A percentile compares a stretch with the other conserved stretches of the same genome.
Conservation (phyloP, 1,140 invertebrate genomes). For the Drosophila dunni region DNA sequence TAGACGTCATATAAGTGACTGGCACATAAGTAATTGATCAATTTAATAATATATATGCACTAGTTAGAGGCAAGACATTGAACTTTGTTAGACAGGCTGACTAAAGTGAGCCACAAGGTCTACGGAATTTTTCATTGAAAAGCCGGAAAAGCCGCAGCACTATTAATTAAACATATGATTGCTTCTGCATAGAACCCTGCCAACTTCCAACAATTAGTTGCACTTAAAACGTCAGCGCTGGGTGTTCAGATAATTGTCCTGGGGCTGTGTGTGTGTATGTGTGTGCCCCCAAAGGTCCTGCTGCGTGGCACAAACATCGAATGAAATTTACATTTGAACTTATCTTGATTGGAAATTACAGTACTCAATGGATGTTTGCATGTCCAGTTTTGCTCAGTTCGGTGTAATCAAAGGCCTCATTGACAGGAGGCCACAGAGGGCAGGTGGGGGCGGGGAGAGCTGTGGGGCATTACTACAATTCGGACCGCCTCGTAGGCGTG, state of each 20-base stretch:
- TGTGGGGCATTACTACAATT: neutral
- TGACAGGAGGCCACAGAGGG: conserved; percentile 11
- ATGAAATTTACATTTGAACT: conserved; percentile 73
- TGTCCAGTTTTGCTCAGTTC: conserved; percentile 38
- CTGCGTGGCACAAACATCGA: conserved; percentile 2
- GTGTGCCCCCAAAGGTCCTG: conserved; percentile 1
- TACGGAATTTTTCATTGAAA: neutral
- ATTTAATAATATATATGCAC: conserved; percentile 5
- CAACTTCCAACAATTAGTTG: conserved; percentile 55
- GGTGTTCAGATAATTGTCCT: conserved; percentile 18
- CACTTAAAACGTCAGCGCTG: conserved; percentile 42
- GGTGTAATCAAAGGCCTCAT: conserved; percentile 59
- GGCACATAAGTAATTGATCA: neutral
- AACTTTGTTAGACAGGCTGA: conserved; percentile 13
- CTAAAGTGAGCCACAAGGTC: conserved; percentile 4
- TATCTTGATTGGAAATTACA: conserved; percentile 71
- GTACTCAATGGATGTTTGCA: conserved; percentile 59
- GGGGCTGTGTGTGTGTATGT: neutral
- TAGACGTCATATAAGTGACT: neutral
- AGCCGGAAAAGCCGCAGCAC: neutral
- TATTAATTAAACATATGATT: conserved; percentile 33
- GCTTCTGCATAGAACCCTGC: neutral
- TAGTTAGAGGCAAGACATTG: conserved; percentile 22
- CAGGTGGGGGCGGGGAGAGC: neutral
- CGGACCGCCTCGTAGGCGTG: conserved; percentile 12